Percentiles rank a stretch among this genome's conserved stretches.
Conservation (phyloP, 2,797 vertebrate species). For the Chrosomus eos region DNA sequence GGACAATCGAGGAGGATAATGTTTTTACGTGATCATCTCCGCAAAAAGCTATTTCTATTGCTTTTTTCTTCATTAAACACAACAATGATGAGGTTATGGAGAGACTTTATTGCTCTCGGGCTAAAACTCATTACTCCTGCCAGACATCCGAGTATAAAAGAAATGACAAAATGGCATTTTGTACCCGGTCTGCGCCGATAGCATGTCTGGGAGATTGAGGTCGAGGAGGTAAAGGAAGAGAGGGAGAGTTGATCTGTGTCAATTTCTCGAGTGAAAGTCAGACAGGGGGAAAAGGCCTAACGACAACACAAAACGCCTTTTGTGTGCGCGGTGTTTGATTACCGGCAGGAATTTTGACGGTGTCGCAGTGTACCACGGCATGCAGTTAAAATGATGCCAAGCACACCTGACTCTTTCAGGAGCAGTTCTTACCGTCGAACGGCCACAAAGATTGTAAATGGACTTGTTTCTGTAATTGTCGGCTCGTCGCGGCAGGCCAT, state of each 20-base stretch:
- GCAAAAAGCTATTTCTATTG: conserved; percentile 58
- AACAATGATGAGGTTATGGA: conserved; percentile 78
- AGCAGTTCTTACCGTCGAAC: background rate
- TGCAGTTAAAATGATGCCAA: conserved; percentile 13
- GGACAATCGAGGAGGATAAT: conserved; percentile 82
- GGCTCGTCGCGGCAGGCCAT: conserved; percentile 60
- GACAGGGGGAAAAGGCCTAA: conserved; percentile 56
- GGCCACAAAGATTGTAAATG: conserved; percentile 45
- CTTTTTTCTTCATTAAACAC: conserved; percentile 75
- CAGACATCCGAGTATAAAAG: conserved; percentile 78
- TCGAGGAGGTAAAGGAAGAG: conserved; percentile 66
- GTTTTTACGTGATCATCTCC: conserved; percentile 78
- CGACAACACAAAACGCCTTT: conserved; percentile 73
- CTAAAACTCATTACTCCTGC: conserved; percentile 83
- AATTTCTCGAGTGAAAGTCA: conserved; percentile 69
- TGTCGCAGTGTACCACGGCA: conserved; percentile 55
- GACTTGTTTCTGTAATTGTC: conserved; percentile 49
- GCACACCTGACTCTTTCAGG: conserved; percentile 46
- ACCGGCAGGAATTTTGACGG: conserved; percentile 66
- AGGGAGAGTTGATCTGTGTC: conserved; percentile 73
- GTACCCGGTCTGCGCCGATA: conserved; percentile 76
- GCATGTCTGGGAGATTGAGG: conserved; percentile 75
- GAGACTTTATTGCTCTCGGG: conserved; percentile 79
- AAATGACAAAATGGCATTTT: conserved; percentile 79
- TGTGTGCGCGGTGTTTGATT: conserved; percentile 72